Conservation (phyloP, 2,888 invertebrate genomes). For the Eilema depressum region DNA sequence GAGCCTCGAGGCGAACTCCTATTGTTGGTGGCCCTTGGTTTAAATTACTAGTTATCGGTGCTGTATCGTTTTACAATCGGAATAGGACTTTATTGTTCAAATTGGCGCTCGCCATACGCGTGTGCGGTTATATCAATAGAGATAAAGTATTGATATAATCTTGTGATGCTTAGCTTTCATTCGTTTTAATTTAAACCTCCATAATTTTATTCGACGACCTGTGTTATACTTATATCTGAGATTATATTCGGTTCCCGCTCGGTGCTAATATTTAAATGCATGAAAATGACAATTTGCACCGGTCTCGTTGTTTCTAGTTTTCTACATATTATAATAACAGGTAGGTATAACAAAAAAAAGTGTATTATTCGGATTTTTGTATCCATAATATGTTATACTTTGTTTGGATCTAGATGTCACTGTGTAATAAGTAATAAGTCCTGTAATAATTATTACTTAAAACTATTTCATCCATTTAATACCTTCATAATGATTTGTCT, state of each 20-base stretch:
- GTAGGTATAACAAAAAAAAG: no score
- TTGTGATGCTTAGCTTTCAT: background rate
- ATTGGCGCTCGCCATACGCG: slow-evolving; percentile 19
- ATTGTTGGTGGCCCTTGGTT: slow-evolving; percentile 71
- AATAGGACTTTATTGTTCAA: slow-evolving; percentile 52
- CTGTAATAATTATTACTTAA: no score
- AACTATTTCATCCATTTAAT: no score
- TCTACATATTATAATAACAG: no score
- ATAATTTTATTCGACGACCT: background rate
- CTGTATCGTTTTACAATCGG: slow-evolving; percentile 72
- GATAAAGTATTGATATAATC: slow-evolving; percentile 11
- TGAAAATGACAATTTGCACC: background rate
- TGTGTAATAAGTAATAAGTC: no score
- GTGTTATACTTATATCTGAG: background rate
- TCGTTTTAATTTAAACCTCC: background rate
- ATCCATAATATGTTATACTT: no score
- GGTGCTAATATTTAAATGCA: no score
- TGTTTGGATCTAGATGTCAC: no score
- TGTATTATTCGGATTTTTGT: no score
- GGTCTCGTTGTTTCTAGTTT: no score
- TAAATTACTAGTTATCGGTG: slow-evolving; percentile 75
- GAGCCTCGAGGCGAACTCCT: slow-evolving; percentile 62
- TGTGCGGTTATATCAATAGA: slow-evolving; percentile 12
- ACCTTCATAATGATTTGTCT: background rate
- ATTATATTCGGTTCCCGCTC: background rate